Evolutionary conservation across 92 coral and sea anemone genomes (phyloP).

Genomic region (Galaxea fascicularis): DNA sequence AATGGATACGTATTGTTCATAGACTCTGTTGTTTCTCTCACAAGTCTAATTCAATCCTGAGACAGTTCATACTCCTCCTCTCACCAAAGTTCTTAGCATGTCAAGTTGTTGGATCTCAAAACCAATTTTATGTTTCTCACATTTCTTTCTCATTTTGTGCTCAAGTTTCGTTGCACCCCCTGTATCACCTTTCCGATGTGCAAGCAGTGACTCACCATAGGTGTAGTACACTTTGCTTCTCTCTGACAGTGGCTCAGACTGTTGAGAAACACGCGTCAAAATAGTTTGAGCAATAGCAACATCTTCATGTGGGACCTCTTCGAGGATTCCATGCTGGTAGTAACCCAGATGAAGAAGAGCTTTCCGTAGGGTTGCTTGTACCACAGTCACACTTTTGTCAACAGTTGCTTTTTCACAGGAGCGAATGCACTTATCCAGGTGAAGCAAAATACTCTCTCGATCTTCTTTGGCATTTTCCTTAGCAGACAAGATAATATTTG

Average conservation of each 20-base stretch:
- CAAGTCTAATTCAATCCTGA: too few relatives aligned
- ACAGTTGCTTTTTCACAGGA: slow-evolving; percentile 49
- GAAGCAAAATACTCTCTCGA: slow-evolving; percentile 15
- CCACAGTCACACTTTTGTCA: slow-evolving; percentile 29
- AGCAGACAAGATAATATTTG: slow-evolving; percentile 40
- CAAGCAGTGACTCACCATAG: slow-evolving; percentile 46
- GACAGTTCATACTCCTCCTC: neutral
- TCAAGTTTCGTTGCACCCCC: slow-evolving; percentile 43
- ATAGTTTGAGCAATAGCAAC: slow-evolving; percentile 43
- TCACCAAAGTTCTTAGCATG: slow-evolving; percentile 30
- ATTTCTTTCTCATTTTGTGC: slow-evolving; percentile 40
- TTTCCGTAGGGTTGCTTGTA: slow-evolving; percentile 49
- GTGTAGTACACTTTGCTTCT: slow-evolving; percentile 45
- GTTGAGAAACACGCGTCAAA: slow-evolving; percentile 28
- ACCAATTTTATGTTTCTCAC: neutral
- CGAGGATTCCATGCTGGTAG: slow-evolving; percentile 58
- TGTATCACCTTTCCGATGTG: slow-evolving; percentile 48
- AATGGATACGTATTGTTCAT: too few relatives aligned
- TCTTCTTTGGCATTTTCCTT: slow-evolving; percentile 21
- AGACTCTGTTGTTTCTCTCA: too few relatives aligned
- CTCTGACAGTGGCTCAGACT: slow-evolving; percentile 18
- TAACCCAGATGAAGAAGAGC: slow-evolving; percentile 58
- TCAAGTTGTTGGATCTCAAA: slow-evolving; percentile 54
- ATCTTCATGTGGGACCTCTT: slow-evolving; percentile 44
- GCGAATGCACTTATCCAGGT: slow-evolving; percentile 29